Conservation (phyloP, 1,140 invertebrate genomes). For the Caenorhabditis tropicalis region DNA sequence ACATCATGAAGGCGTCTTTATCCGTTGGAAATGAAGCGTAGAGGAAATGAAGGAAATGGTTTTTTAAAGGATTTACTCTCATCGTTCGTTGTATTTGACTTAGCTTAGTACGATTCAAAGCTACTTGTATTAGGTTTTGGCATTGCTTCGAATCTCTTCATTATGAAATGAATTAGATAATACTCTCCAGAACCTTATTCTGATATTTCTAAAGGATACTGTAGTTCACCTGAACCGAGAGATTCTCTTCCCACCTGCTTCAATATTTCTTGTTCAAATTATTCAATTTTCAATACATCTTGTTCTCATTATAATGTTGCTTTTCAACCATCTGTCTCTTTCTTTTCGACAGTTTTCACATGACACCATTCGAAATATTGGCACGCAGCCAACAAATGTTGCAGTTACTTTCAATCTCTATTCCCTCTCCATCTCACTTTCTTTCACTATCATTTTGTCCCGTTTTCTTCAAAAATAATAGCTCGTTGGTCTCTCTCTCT, state of each 20-base stretch:
- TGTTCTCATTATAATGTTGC: background rate
- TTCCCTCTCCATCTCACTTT: background rate
- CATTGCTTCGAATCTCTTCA: no score
- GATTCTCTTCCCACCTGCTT: no score
- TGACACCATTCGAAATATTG: conserved; percentile 14
- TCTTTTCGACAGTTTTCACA: background rate
- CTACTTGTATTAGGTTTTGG: no score
- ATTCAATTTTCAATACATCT: background rate
- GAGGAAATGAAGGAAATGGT: background rate
- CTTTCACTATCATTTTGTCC: background rate
- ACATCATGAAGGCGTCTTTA: conserved; percentile 7
- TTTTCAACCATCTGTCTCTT: conserved; percentile 17
- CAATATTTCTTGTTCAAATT: background rate
- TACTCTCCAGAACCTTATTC: no score
- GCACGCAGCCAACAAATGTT: conserved; percentile 27
- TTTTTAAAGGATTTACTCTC: background rate
- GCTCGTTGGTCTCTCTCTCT: no score
- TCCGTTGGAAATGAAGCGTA: conserved; percentile 32
- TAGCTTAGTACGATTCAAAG: no score
- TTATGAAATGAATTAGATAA: no score
- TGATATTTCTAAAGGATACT: no score
- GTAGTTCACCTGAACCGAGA: no score
- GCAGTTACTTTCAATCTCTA: background rate
- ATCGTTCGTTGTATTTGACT: no score
- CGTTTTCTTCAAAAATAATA: background rate